Conservation (phyloP, 1,140 invertebrate genomes). For the Cydia pomonella region DNA sequence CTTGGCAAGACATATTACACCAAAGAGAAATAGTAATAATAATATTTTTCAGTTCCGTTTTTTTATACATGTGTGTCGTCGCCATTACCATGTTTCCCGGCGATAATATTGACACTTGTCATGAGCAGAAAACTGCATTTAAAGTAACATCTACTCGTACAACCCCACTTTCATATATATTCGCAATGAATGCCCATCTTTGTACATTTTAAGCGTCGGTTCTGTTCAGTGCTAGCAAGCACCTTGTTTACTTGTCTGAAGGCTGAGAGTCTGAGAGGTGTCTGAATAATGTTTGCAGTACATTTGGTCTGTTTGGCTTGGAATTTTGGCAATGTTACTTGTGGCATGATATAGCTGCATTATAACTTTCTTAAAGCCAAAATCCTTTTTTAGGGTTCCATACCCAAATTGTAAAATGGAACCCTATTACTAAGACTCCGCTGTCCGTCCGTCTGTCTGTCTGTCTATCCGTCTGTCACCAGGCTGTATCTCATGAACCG, state of each 20-base stretch:
- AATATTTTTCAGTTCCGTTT: neutral
- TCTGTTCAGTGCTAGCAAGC: slow-evolving; percentile 7
- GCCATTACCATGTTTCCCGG: neutral
- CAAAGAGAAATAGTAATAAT: neutral
- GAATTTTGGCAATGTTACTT: neutral
- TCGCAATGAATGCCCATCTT: slow-evolving; percentile 19
- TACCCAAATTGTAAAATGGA: too few relatives aligned
- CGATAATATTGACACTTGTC: slow-evolving; percentile 1
- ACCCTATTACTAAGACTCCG: too few relatives aligned
- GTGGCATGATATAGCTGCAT: neutral
- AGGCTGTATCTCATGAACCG: too few relatives aligned
- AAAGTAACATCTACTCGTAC: neutral
- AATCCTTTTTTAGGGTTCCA: too few relatives aligned
- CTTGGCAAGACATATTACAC: too few relatives aligned
- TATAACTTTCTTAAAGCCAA: too few relatives aligned
- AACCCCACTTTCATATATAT: neutral
- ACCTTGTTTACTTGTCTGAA: slow-evolving; percentile 21
- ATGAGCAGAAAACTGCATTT: neutral
- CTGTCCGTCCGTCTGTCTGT: too few relatives aligned
- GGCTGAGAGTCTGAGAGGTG: slow-evolving; percentile 27
- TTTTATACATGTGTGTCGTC: neutral
- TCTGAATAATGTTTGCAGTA: slow-evolving; percentile 18
- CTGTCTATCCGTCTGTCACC: too few relatives aligned
- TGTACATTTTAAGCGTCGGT: slow-evolving; percentile 6
- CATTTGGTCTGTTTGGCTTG: neutral